These are phyloP conservation scores for Ruditapes philippinarum DNA, from an alignment of 1,140 invertebrate species.

Conservation along the genomic window DNA sequence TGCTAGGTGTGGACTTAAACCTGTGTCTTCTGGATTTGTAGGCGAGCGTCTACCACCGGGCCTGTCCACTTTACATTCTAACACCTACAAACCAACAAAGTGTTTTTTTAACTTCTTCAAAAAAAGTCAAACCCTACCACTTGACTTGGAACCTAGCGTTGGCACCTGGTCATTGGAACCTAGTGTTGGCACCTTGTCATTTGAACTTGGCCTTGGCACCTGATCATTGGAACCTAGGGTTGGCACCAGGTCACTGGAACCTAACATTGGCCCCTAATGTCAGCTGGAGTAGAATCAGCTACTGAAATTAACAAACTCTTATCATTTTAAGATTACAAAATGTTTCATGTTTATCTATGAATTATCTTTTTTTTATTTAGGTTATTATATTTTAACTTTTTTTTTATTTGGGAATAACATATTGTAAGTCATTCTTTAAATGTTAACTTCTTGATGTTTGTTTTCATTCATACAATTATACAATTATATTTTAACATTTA, in stretches of 20 bases:
- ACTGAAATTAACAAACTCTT: constrained; percentile 50
- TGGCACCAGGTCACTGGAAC: constrained; percentile 47
- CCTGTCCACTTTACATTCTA: constrained; percentile 32
- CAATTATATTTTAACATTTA: constrained; percentile 41
- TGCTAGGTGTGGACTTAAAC: constrained; percentile 43
- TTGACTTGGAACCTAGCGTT: constrained; percentile 48
- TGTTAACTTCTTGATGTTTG: constrained; percentile 47
- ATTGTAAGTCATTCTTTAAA: constrained; percentile 48
- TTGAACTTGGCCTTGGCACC: not conserved
- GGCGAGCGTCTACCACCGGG: constrained; percentile 34
- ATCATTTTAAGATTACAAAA: constrained; percentile 48
- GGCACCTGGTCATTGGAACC: constrained; percentile 46
- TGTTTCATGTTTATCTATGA: too few relatives aligned
- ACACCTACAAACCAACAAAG: constrained; percentile 47
- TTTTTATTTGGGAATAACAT: constrained; percentile 50
- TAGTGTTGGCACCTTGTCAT: constrained; percentile 43
- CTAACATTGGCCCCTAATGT: constrained; percentile 46
- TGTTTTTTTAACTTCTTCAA: constrained; percentile 47
- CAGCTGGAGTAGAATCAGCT: constrained; percentile 48
- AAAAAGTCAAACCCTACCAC: constrained; percentile 41
- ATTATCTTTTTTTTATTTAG: constrained; percentile 15
- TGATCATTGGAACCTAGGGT: constrained; percentile 25
- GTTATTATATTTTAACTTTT: constrained; percentile 30
- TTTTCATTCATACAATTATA: constrained; percentile 51
- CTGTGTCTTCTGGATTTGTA: constrained; percentile 40